These are phyloP conservation scores for Andrena trimmerana DNA, from an alignment of 2,888 invertebrate species.

Conservation along the genomic window DNA sequence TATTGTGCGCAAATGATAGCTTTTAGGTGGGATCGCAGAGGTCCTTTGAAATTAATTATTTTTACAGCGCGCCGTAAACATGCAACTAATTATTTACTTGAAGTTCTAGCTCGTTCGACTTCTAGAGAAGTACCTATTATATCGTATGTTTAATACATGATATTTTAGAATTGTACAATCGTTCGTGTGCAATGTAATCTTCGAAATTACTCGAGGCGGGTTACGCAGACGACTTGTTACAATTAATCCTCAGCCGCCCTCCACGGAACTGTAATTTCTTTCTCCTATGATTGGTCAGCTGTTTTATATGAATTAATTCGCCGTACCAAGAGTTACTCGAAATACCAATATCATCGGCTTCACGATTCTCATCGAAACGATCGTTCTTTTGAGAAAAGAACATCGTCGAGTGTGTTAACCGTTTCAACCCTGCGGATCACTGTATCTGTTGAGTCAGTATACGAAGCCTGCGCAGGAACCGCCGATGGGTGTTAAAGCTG, in stretches of 20 bases:
- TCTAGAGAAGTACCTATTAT: neutral
- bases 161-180: constrained; percentile 7
- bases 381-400: neutral
- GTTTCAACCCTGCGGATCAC: neutral
- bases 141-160: neutral
- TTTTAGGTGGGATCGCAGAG: no score
- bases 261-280: neutral
- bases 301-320: neutral
- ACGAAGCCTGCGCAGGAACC: no score
- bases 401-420: neutral
- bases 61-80: neutral
- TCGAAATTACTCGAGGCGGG: neutral
- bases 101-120: neutral
- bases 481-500: no score
- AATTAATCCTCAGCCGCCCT: neutral
- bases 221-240: neutral
- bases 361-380: neutral
- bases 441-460: neutral
- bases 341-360: neutral
- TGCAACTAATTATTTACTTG: neutral
- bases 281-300: neutral
- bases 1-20: no score
- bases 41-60: no score
- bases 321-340: neutral
- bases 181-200: neutral